These are phyloP conservation scores for Strongylocentrotus purpuratus DNA, from an alignment of 35 echinoderm and acorn worm genomes.

Conservation along the genomic window DNA sequence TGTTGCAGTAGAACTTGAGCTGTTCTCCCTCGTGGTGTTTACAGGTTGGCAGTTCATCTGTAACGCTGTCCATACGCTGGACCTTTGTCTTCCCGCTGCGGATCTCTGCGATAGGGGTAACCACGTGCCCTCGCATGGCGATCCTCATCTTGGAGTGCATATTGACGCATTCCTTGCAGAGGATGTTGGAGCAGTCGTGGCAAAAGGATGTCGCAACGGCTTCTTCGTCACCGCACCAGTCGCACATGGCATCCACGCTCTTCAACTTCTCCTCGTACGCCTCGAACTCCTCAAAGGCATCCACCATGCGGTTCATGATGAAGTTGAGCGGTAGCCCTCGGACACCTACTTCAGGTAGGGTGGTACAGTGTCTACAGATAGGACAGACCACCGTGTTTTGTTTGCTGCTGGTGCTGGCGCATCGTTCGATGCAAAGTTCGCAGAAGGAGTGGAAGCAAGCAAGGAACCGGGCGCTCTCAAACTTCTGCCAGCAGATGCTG, in stretches of 20 bases:
- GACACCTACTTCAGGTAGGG: neutral
- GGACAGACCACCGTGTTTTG: constrained; percentile 34
- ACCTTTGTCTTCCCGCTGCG: constrained; percentile 39
- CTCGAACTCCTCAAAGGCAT: constrained; percentile 46
- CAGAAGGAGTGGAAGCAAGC: constrained; percentile 48
- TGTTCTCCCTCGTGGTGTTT: neutral
- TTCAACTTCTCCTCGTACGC: constrained; percentile 39
- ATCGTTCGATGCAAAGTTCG: constrained; percentile 35
- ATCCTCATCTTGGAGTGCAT: constrained; percentile 43
- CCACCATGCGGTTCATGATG: constrained; percentile 48
- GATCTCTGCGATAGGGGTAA: constrained; percentile 28
- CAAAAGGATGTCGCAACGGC: constrained; percentile 30
- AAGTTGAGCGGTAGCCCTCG: constrained; percentile 29
- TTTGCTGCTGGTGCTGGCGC: neutral
- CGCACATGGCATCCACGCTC: neutral
- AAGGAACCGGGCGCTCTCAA: constrained; percentile 36
- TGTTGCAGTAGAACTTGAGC: constrained; percentile 45
- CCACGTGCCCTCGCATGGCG: constrained; percentile 33
- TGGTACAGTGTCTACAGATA: constrained; percentile 47
- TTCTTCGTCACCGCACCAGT: constrained; percentile 40
- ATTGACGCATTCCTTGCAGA: constrained; percentile 25
- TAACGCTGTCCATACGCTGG: constrained; percentile 29
- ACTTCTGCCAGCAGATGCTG: constrained; percentile 50
- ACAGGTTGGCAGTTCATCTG: constrained; percentile 27
- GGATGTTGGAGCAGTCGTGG: constrained; percentile 16